Evolutionary conservation across 2,113 vertebrate species (phyloP).

Genomic region (Pachycephala philippinensis): DNA sequence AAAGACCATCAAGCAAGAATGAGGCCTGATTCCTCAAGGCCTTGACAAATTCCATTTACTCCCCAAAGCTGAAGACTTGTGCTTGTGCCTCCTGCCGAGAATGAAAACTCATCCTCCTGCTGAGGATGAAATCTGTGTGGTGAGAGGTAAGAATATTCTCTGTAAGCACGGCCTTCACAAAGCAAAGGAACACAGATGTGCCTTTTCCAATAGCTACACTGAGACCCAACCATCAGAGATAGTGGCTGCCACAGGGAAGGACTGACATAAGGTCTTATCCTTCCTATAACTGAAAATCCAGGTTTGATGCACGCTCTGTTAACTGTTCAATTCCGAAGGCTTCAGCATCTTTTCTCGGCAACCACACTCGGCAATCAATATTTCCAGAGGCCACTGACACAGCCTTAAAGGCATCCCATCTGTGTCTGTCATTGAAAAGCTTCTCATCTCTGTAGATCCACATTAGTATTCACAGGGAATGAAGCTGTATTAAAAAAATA

Average conservation of each 20-base stretch:
- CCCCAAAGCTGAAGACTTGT: neutral
- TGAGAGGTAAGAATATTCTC: neutral
- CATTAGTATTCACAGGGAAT: neutral
- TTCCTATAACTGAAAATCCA: neutral
- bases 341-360: neutral
- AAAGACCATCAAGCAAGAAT: neutral
- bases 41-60: neutral
- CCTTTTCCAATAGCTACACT: neutral
- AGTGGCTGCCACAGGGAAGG: neutral
- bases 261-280: neutral
- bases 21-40: neutral
- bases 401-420: neutral
- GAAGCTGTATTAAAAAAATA: neutral
- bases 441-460: neutral
- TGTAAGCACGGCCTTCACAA: neutral
- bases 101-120: neutral
- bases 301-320: neutral
- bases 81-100: neutral
- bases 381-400: neutral
- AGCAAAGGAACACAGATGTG: neutral
- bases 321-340: neutral
- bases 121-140: neutral
- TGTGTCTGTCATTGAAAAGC: neutral
- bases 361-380: neutral
- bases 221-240: neutral